A percentile compares a stretch with the other conserved stretches of the same genome.
These are phyloP conservation scores for Palythoa heliodiscus DNA, from an alignment of 92 coral and sea anemone species.

Conservation along the genomic window DNA sequence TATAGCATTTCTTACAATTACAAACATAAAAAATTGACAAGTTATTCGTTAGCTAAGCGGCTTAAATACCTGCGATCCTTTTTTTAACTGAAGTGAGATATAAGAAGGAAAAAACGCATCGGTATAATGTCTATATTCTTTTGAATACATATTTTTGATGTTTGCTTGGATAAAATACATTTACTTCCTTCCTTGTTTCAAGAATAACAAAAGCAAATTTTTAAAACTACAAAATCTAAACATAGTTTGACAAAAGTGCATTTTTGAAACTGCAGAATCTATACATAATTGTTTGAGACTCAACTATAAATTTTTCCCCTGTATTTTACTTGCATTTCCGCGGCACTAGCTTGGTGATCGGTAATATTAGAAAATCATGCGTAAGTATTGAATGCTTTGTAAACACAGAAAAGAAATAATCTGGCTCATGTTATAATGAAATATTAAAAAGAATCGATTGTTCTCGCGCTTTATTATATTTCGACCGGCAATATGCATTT, in stretches of 20 bases:
- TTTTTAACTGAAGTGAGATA: slow-evolving; percentile 12
- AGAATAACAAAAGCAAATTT: neutral
- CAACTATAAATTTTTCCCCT: neutral
- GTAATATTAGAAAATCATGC: neutral
- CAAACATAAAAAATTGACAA: neutral
- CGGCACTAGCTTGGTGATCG: neutral
- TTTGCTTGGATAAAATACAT: neutral
- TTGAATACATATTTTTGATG: neutral
- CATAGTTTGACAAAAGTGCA: neutral
- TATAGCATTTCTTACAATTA: neutral
- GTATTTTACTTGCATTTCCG: neutral
- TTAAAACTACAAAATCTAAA: neutral
- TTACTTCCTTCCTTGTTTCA: neutral
- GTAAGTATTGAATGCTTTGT: neutral
- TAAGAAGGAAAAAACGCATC: neutral
- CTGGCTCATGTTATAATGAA: slow-evolving; percentile 9
- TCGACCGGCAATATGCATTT: slow-evolving; percentile 8
- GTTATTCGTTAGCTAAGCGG: neutral
- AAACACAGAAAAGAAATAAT: neutral
- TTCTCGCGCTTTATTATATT: neutral
- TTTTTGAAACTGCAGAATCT: neutral
- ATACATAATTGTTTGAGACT: neutral
- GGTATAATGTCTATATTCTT: neutral
- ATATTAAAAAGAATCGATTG: slow-evolving; percentile 15
- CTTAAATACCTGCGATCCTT: neutral